phyloP scores from a whole-genome alignment of 1,140 invertebrate genomes.

The Drosophila saltans region DNA sequence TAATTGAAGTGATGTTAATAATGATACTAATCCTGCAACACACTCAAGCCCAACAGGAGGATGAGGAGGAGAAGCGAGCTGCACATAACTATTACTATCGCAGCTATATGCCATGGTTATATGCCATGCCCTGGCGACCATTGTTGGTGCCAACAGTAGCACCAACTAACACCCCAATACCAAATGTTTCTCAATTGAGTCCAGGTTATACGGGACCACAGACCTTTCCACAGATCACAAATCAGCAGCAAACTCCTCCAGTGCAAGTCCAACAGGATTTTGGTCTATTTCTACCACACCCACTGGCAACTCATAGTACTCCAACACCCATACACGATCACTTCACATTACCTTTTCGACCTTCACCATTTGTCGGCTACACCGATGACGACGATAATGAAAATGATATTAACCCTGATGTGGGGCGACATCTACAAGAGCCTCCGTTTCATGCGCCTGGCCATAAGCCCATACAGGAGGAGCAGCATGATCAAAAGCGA shows the following conservation, averaged over 20 bases:
- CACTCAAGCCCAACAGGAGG: background rate
- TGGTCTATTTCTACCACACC: conserved; percentile 31
- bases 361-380: conserved; percentile 44
- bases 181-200: conserved; percentile 31
- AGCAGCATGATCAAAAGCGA: background rate
- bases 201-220: conserved; percentile 46
- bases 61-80: background rate
- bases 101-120: conserved; percentile 21
- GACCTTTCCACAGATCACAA: conserved; percentile 26
- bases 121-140: conserved; percentile 46
- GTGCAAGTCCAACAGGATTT: background rate
- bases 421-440: background rate
- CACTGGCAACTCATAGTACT: conserved; percentile 1
- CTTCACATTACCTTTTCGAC: conserved; percentile 40
- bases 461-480: conserved; percentile 25
- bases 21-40: background rate
- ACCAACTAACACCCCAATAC: background rate
- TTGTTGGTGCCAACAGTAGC: conserved; percentile 28
- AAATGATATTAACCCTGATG: background rate
- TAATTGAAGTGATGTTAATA: background rate
- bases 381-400: conserved; percentile 29
- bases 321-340: conserved; percentile 26
- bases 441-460: conserved; percentile 17
- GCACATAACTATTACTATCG: background rate
- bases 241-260: background rate